Percentiles rank a stretch among this genome's conserved stretches.
Evolutionary conservation across 1,140 invertebrate species (phyloP).

Genomic region (Octopus bimaculoides): DNA sequence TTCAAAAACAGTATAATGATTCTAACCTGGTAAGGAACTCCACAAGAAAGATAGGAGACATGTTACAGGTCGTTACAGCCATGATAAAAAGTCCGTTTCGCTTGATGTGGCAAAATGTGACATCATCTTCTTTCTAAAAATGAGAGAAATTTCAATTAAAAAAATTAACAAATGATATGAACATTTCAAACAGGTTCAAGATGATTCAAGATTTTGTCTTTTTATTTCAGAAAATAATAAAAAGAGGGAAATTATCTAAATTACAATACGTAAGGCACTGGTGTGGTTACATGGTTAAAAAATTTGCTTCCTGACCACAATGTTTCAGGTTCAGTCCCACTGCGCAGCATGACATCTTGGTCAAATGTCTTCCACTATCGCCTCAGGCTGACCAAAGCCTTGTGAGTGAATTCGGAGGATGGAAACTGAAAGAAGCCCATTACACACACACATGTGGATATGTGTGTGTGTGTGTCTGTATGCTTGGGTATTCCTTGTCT

Average conservation of each 20-base stretch:
- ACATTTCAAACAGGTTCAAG: neutral
- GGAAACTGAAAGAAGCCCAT: no score
- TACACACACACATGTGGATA: no score
- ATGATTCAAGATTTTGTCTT: neutral
- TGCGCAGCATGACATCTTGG: no score
- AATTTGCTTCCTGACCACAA: neutral
- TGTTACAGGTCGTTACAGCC: slow-evolving; percentile 30
- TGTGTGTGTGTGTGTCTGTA: no score
- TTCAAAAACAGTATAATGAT: neutral
- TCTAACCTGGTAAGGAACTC: slow-evolving; percentile 44
- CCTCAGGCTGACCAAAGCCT: no score
- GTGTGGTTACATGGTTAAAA: neutral
- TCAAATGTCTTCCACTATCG: no score
- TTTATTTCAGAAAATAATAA: neutral
- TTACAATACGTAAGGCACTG: neutral
- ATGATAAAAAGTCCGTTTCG: slow-evolving; percentile 41
- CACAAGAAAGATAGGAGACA: slow-evolving; percentile 37
- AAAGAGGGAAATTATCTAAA: neutral
- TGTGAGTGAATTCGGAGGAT: no score
- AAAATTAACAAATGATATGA: neutral
- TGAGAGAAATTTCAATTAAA: neutral
- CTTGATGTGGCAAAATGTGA: slow-evolving; percentile 37
- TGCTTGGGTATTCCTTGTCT: no score
- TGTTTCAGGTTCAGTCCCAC: no score
- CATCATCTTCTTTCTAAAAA: slow-evolving; percentile 33